These are phyloP conservation scores for Clivina fossor DNA, from an alignment of 2,888 invertebrate species.

Conservation along the genomic window DNA sequence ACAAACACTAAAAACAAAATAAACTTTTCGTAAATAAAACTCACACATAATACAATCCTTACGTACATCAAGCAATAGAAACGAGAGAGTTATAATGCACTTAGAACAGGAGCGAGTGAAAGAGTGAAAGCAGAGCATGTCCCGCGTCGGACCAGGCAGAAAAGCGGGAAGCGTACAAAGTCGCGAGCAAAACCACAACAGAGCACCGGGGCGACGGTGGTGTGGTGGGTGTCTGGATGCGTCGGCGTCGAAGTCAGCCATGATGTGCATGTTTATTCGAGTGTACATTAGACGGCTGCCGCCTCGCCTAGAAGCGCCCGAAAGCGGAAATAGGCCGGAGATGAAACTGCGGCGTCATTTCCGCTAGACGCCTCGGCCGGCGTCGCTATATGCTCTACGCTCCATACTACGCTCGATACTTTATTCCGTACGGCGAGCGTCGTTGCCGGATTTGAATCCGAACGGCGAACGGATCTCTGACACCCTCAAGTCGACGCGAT, in stretches of 20 bases:
- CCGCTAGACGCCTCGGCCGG: conserved; percentile 49
- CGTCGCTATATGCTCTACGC: conserved; percentile 1
- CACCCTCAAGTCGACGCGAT: conserved; percentile 18
- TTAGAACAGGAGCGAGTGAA: too few relatives aligned
- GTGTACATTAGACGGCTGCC: conserved; percentile 49
- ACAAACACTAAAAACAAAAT: too few relatives aligned
- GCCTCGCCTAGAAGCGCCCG: conserved; percentile 43
- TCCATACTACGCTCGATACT: conserved; percentile 22
- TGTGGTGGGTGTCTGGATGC: too few relatives aligned
- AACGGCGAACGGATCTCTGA: conserved; percentile 13
- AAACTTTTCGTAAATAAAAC: too few relatives aligned
- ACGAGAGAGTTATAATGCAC: too few relatives aligned
- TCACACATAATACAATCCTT: too few relatives aligned
- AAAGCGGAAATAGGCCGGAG: conserved; percentile 57
- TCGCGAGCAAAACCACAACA: too few relatives aligned
- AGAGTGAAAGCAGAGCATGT: too few relatives aligned
- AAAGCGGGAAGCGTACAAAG: too few relatives aligned
- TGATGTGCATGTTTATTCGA: conserved; percentile 39
- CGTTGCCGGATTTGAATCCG: conserved; percentile 30
- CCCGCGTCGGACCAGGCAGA: too few relatives aligned
- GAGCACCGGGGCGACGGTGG: too few relatives aligned
- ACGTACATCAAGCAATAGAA: too few relatives aligned
- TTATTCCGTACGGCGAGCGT: conserved; percentile 9
- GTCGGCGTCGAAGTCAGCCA: conserved; percentile 24
- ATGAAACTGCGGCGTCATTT: conserved; percentile 58